Evolutionary conservation across 2,888 invertebrate species (phyloP).

Genomic region (Plagodis dolabraria): DNA sequence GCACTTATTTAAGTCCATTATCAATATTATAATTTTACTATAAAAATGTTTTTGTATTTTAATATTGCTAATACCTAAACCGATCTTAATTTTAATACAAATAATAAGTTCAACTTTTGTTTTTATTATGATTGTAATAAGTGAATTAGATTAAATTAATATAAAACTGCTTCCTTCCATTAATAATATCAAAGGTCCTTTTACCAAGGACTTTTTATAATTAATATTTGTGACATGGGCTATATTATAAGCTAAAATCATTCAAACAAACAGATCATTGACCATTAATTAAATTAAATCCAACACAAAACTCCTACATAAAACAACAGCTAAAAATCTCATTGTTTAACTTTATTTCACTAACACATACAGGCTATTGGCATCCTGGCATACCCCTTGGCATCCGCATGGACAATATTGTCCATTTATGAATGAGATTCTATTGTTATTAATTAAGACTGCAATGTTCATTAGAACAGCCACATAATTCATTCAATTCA

Average conservation of each 20-base stretch:
- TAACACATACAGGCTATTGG: conserved; percentile 6
- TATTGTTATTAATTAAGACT: conserved; percentile 12
- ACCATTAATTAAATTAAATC: too few relatives aligned
- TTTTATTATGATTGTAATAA: too few relatives aligned
- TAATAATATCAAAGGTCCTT: neutral
- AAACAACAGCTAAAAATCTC: conserved; percentile 33
- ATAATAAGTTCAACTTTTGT: neutral
- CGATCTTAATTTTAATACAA: neutral
- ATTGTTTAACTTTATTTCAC: conserved; percentile 10
- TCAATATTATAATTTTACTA: neutral
- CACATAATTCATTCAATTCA: conserved; percentile 9
- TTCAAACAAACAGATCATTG: too few relatives aligned
- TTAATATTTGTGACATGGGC: conserved; percentile 15
- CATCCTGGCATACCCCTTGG: too few relatives aligned
- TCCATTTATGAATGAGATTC: too few relatives aligned
- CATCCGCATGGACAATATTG: too few relatives aligned
- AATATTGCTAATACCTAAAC: neutral
- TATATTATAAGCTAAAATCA: too few relatives aligned
- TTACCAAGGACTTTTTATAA: neutral
- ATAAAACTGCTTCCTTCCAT: neutral
- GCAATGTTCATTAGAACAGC: conserved; percentile 23
- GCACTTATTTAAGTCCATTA: conserved; percentile 23
- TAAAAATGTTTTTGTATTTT: neutral
- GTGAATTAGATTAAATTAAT: neutral
- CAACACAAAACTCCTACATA: too few relatives aligned